Base-by-base conservation (phyloP, 2,797 vertebrate species). In the Rhabdomys pumilio region DNA sequence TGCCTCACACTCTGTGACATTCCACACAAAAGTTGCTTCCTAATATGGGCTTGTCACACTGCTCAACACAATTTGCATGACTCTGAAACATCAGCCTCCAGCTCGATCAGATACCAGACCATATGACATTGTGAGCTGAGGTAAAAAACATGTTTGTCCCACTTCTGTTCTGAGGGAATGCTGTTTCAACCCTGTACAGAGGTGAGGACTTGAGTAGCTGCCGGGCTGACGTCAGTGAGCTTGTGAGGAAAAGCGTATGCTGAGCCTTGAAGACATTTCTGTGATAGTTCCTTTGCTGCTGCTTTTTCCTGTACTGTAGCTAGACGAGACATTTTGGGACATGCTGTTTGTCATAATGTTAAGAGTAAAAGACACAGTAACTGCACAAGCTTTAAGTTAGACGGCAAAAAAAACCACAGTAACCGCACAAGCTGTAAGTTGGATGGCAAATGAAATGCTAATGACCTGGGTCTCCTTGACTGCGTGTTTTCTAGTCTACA, bases 31-130 rank as follows among this genome's bases (percentile, higher is more conserved):
- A 20, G 67, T 47, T 20, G 24, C 77, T 79, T 91, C 63, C 93
- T 87, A 22, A 7, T 81, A 31, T 55, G 38, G 69, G 10, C 34
- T 82, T 44, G 65, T 83, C 41, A 72, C 34, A 72, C 34, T 19
- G 26, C 75, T 97, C 13, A 72, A 53, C 94, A 95, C 65, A 53
- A 88, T 53, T 67, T 38, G 65, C 73, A 34, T 95, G 61, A 57
- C 31, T 59, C 57, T 79, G 31, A n/a, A 88, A 75, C 77, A 72
- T 59, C 38, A 29, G 79, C 89, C 61, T 91, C n/a, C 79, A 96
- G 76, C 73, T 89, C n/a, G 77, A 47, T 53, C 86, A 81, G 72
- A 44, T 73, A 77, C 20, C 59, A 26, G 20, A 63, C 61, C 76
- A 38, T 10, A 47, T 93, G 91, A 91, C 76, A 79, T 65, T 53